A percentile compares a stretch with the other conserved stretches of the same genome.
Conservation (phyloP, 2,888 invertebrate species). For the Linnaemya tessellans region DNA sequence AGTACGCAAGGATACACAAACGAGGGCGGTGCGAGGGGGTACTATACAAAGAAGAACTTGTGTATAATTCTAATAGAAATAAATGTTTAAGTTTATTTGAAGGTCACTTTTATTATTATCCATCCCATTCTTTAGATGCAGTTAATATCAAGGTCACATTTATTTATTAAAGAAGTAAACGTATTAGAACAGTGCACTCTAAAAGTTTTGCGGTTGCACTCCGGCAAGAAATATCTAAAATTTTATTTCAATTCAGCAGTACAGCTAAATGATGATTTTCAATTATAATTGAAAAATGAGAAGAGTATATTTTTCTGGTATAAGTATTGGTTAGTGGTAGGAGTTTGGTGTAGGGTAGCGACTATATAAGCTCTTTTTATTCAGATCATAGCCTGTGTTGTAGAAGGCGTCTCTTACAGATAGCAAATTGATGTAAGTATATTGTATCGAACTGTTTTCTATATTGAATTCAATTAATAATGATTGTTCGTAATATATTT, state of each 20-base stretch:
- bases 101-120: conserved; percentile 65
- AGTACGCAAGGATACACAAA: not conserved
- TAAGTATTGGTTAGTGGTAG: too few species aligned
- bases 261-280: too few species aligned
- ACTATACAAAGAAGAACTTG: conserved; percentile 18
- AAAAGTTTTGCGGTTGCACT: not conserved
- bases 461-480: too few species aligned
- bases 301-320: too few species aligned
- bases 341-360: too few species aligned
- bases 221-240: not conserved
- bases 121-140: not conserved
- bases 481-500: too few species aligned
- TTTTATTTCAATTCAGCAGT: not conserved
- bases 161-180: conserved; percentile 16
- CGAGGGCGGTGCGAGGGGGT: not conserved
- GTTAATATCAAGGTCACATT: conserved; percentile 54
- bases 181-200: not conserved
- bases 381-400: too few species aligned
- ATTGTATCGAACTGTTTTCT: too few species aligned
- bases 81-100: conserved; percentile 67
- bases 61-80: conserved; percentile 54
- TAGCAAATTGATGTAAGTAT: too few species aligned
- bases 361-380: too few species aligned
- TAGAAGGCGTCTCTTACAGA: too few species aligned
- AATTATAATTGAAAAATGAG: too few species aligned